phyloP scores from a whole-genome alignment of 2,113 vertebrate species.

The Cephalopterus ornatus region DNA sequence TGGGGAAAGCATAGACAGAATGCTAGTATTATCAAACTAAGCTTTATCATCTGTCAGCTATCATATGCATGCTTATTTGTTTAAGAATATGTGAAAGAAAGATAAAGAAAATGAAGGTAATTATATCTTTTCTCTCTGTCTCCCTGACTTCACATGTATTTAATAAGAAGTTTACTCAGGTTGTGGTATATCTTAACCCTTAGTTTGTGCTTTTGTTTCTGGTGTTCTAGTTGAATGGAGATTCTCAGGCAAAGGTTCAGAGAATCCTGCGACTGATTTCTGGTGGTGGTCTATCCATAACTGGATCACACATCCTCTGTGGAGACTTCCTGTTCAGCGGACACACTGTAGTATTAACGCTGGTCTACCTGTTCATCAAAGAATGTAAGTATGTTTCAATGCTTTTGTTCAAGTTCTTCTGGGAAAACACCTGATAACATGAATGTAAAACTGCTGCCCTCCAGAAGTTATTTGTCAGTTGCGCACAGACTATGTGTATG shows the following conservation, averaged over 20 bases:
- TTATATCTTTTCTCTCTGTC: not conserved
- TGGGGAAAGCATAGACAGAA: not conserved
- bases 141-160: not conserved
- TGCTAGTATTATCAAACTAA: not conserved
- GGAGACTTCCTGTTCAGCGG: constrained; percentile 97
- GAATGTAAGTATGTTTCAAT: constrained; percentile 85
- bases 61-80: not conserved
- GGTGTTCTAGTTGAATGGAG: constrained; percentile 84
- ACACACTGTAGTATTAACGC: constrained; percentile 92
- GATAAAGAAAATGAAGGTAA: not conserved
- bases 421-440: not conserved
- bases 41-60: not conserved
- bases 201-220: not conserved
- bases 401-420: not conserved
- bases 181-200: not conserved
- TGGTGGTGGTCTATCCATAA: constrained; percentile 92
- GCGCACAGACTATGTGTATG: not conserved
- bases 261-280: constrained; percentile 90
- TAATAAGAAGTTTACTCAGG: not conserved
- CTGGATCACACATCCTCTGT: constrained; percentile 91
- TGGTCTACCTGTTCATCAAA: constrained; percentile 96
- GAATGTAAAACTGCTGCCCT: not conserved
- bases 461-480: not conserved
- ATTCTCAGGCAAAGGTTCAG: constrained; percentile 91
- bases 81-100: not conserved